Evolutionary conservation across 2,113 vertebrate species (phyloP).

Genomic region (Pterocles orientalis): DNA sequence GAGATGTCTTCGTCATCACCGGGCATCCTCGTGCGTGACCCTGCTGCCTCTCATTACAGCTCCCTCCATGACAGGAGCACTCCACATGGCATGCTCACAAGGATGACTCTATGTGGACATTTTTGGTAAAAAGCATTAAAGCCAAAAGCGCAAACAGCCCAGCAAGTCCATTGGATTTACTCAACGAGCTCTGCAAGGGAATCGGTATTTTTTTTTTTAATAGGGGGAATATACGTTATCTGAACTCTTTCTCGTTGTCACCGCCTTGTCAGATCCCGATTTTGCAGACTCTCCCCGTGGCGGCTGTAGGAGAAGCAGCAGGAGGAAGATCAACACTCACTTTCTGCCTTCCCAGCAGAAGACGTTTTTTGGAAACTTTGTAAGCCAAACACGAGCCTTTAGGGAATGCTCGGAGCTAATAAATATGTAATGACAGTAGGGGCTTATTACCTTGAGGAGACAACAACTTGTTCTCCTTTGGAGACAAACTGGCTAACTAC

Average conservation of each 20-base stretch:
- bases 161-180: neutral
- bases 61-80: neutral
- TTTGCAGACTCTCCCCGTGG: neutral
- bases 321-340: neutral
- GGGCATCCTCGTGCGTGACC: fast-evolving
- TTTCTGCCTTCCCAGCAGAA: neutral
- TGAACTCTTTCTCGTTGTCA: neutral
- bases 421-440: conserved; percentile 4
- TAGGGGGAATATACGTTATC: neutral
- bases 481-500: neutral
- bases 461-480: neutral
- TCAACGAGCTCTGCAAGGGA: neutral
- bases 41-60: neutral
- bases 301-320: neutral
- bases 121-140: neutral
- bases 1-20: neutral
- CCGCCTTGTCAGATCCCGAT: neutral
- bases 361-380: neutral
- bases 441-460: neutral
- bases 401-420: neutral
- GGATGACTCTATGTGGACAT: fast-evolving
- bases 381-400: neutral
- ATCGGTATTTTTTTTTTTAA: neutral
- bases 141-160: neutral
- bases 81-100: neutral